Evolutionary conservation across 2,113 vertebrate genomes (phyloP).

Genomic region (Rhegmatorhina hoffmannsi): DNA sequence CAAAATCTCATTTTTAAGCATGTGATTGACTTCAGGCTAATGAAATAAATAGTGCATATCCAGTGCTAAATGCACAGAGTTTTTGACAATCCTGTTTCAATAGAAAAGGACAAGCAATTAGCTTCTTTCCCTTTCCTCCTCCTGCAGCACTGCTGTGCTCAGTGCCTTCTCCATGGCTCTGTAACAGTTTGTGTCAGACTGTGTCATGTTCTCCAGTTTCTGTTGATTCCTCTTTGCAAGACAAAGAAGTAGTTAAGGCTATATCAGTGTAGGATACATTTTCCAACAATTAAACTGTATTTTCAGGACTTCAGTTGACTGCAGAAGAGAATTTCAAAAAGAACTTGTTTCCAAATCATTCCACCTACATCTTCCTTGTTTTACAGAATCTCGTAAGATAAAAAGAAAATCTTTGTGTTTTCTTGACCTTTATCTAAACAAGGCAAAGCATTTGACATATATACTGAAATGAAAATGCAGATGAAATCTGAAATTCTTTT

Average conservation of each 20-base stretch:
- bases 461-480: conserved; percentile 12
- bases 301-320: neutral
- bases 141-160: neutral
- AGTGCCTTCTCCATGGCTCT: neutral
- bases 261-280: neutral
- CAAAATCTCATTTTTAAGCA: neutral
- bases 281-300: neutral
- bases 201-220: neutral
- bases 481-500: conserved; percentile 29
- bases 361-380: neutral
- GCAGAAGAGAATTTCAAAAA: neutral
- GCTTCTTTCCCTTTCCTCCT: neutral
- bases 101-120: neutral
- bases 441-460: conserved; percentile 10
- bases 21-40: neutral
- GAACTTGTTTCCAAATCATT: neutral
- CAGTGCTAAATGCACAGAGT: neutral
- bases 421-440: conserved; percentile 45
- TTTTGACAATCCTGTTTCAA: neutral
- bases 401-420: neutral
- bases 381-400: neutral
- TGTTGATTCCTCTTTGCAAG: neutral
- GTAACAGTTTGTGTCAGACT: neutral
- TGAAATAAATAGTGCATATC: neutral
- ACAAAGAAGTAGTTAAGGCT: neutral